Evolutionary conservation across 2,797 vertebrate genomes (phyloP), one percentile per base, ranked within the genome.

Genomic region (Lutjanus campechanus): DNA sequence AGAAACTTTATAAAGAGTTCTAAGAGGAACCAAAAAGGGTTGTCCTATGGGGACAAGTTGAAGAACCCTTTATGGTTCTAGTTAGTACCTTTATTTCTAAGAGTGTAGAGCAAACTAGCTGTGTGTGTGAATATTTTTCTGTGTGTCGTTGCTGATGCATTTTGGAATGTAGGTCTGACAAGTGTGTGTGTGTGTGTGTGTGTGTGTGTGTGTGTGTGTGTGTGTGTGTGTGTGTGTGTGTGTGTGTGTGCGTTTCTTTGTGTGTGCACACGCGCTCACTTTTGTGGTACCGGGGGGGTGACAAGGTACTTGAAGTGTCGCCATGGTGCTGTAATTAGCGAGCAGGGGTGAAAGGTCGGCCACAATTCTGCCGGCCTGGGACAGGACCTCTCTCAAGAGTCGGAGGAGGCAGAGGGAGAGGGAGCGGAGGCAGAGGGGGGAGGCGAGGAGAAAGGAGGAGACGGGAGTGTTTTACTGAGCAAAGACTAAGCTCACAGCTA

Each of bases 291-390:
- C 7, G 50, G 77, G 77, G 77, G 85, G 55, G 67, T 76, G 78
- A 95, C 90, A 71, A 95, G 92, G 95, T 95, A 94, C 96, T 97
- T 96, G 94, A 97, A 97, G 96, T 96, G 96, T 97, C 96, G 95
- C 96, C 94, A 95, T 88, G 94, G 96, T 94, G 94, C 96, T 96
- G 96, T 98, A 98, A 98, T 98, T 98, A 98, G 97, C 93, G 92
- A 95, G 94, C 92, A 85, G 77, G 79, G 97, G 95, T 97, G 93
- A 97, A 95, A 96, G 97, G 97, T 97, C 94, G 92, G 92, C 95
- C 88, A 93, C 95, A 95, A 94, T 96, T 96, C 96, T 93, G 90
- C 94, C 87, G 94, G 88, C 91, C 95, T 87, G 91, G 85, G 95
- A 97, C 96, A 95, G 94, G 94, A 93, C 93, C 93, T 94, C 96